These are phyloP conservation scores for Alitta virens DNA, from an alignment of 2,888 invertebrate genomes.

Conservation along the genomic window DNA sequence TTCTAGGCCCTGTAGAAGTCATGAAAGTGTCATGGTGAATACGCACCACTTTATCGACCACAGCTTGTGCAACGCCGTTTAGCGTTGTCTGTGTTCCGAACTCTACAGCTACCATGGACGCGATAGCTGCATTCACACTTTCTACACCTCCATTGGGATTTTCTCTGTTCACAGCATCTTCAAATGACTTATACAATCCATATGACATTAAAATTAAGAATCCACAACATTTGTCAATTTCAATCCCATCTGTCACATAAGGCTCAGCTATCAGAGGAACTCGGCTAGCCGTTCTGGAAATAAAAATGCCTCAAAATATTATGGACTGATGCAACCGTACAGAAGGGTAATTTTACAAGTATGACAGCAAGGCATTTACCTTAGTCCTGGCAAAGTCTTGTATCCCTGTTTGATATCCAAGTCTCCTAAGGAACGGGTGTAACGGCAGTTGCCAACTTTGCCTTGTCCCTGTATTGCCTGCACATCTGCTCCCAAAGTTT, in stretches of 20 bases:
- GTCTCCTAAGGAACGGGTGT: slow-evolving; percentile 84
- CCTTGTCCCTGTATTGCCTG: slow-evolving; percentile 69
- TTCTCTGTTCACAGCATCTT: slow-evolving; percentile 66
- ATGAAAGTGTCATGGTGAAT: slow-evolving; percentile 78
- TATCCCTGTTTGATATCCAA: slow-evolving; percentile 83
- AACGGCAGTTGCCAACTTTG: slow-evolving; percentile 67
- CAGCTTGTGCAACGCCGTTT: slow-evolving; percentile 80
- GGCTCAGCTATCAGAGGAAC: slow-evolving; percentile 84
- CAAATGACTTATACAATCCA: slow-evolving; percentile 79
- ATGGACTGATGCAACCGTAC: background rate
- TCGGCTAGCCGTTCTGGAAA: slow-evolving; percentile 62
- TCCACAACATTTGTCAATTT: slow-evolving; percentile 74
- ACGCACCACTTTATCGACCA: slow-evolving; percentile 79
- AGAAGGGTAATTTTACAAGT: too few species aligned
- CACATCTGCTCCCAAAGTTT: slow-evolving; percentile 73
- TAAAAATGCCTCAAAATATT: background rate
- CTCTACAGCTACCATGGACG: slow-evolving; percentile 50
- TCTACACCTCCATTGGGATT: slow-evolving; percentile 64
- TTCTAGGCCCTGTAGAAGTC: slow-evolving; percentile 45
- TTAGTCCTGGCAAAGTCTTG: slow-evolving; percentile 75
- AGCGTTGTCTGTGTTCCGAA: slow-evolving; percentile 77
- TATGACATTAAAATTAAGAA: slow-evolving; percentile 83
- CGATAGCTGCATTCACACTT: slow-evolving; percentile 63
- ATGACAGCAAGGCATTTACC: slow-evolving; percentile 33
- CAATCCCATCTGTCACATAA: slow-evolving; percentile 74